These are phyloP conservation scores for Eueremaeus valkanovi DNA, from an alignment of 2,888 invertebrate species.

Conservation along the genomic window DNA sequence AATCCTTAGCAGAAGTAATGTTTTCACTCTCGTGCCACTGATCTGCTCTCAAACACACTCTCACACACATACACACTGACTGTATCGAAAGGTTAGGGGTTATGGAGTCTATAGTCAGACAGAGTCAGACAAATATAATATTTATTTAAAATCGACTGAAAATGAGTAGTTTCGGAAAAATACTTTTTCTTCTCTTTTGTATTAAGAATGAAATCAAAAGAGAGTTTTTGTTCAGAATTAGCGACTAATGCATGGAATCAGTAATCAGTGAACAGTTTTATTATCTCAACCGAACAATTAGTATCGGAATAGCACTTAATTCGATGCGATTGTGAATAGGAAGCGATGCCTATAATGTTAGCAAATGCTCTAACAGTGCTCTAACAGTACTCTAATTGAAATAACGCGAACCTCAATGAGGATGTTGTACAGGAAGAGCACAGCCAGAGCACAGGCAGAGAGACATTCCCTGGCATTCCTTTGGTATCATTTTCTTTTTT, in stretches of 20 bases:
- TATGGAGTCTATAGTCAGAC: neutral
- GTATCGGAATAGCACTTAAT: neutral
- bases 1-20: neutral
- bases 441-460: slow-evolving; percentile 5
- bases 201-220: neutral
- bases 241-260: neutral
- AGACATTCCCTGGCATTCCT: neutral
- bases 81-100: neutral
- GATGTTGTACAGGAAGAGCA: slow-evolving; percentile 18
- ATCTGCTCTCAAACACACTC: neutral
- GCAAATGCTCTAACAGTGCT: neutral
- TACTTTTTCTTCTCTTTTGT: neutral
- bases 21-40: neutral
- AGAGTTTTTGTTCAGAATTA: neutral
- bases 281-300: neutral
- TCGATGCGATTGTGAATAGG: slow-evolving; percentile 23
- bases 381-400: slow-evolving; percentile 8
- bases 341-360: slow-evolving; percentile 21
- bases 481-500: slow-evolving; percentile 1
- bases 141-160: neutral
- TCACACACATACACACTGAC: too few species aligned
- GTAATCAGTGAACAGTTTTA: slow-evolving; percentile 1
- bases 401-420: slow-evolving; percentile 12
- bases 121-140: too few species aligned
- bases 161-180: neutral